Evolutionary conservation across 1,140 invertebrate genomes (phyloP).

Genomic region (Chelonus insularis): DNA sequence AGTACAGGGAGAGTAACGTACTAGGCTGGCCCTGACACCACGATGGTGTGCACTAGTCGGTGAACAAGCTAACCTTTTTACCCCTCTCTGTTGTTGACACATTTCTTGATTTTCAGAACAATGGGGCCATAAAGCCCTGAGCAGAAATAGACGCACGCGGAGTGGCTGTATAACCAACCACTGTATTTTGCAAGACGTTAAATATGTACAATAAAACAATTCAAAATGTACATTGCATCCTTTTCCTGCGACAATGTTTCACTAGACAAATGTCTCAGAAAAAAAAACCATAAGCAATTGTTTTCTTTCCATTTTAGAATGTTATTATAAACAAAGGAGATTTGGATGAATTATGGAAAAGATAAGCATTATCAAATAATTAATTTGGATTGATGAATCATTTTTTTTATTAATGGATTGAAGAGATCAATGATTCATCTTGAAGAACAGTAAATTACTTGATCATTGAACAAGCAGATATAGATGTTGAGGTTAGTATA

Average conservation of each 20-base stretch:
- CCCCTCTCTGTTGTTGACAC: constrained; percentile 54
- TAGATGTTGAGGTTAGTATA: too few species aligned
- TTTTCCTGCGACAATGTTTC: neutral
- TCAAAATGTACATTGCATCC: constrained; percentile 46
- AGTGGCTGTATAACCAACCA: constrained; percentile 6
- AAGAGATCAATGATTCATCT: too few species aligned
- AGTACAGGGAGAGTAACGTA: constrained; percentile 43
- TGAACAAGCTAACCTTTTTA: constrained; percentile 51
- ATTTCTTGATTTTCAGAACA: constrained; percentile 60
- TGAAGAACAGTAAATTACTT: too few species aligned
- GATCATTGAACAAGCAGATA: too few species aligned
- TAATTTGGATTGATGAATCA: too few species aligned
- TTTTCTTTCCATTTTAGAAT: neutral
- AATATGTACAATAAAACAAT: constrained; percentile 36
- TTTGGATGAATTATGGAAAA: too few species aligned
- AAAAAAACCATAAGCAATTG: neutral
- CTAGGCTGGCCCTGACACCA: constrained; percentile 49
- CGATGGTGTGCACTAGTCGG: constrained; percentile 29
- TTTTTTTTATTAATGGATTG: too few species aligned
- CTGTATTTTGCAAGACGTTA: constrained; percentile 20
- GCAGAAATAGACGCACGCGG: constrained; percentile 28
- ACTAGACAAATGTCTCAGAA: too few species aligned
- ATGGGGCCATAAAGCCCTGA: constrained; percentile 52
- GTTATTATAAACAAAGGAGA: too few species aligned
- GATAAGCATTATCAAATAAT: too few species aligned